Conservation (phyloP, 2,797 vertebrate species). For the Brachyalestes nurse region DNA sequence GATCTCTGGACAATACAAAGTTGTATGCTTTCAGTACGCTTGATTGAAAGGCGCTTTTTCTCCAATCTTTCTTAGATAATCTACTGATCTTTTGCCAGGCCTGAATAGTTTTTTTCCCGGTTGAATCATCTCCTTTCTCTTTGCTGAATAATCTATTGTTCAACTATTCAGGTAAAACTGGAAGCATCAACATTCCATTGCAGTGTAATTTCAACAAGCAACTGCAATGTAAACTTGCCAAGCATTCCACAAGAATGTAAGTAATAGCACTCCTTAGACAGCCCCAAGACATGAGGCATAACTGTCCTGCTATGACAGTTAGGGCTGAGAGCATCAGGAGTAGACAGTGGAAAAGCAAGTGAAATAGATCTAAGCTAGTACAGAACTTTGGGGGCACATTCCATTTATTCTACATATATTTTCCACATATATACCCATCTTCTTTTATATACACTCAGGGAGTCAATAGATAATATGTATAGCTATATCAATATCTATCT, state of each 20-base stretch:
- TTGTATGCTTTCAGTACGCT: background rate
- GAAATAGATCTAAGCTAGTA: background rate
- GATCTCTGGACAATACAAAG: slow-evolving; percentile 40
- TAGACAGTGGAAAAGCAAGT: background rate
- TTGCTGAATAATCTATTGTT: background rate
- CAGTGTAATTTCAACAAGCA: background rate
- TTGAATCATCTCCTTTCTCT: background rate
- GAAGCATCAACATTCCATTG: background rate
- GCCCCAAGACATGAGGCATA: background rate
- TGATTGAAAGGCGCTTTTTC: background rate
- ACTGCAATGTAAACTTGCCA: background rate
- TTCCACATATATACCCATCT: no score
- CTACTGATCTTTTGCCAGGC: background rate
- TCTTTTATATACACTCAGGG: no score
- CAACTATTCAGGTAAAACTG: slow-evolving; percentile 1
- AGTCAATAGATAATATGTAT: no score
- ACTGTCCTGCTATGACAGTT: background rate
- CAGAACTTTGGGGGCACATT: background rate
- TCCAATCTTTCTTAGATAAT: no score
- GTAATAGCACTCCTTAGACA: background rate
- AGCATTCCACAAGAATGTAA: background rate
- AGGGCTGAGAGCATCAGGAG: background rate
- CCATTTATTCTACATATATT: no score
- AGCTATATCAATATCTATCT: no score
- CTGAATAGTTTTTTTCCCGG: background rate